Evolutionary conservation across 2,888 invertebrate species (phyloP).

Genomic region (Drosophila paramelanica): DNA sequence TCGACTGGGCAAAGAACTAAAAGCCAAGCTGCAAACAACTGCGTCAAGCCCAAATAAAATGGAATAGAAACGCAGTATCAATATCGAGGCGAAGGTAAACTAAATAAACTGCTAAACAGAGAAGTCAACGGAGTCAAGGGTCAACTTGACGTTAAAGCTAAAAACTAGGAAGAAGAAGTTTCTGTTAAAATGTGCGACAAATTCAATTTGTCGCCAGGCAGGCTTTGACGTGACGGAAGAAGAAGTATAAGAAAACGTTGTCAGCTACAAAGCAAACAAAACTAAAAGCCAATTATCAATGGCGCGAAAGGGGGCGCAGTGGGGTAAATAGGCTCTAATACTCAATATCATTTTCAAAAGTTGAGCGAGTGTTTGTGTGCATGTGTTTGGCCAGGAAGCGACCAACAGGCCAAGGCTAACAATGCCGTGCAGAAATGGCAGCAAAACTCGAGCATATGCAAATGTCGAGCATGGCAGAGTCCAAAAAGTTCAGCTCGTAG

Average conservation of each 20-base stretch:
- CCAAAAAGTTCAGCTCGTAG: constrained; percentile 18
- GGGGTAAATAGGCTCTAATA: constrained; percentile 13
- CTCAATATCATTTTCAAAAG: constrained; percentile 52
- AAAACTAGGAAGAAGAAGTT: not conserved
- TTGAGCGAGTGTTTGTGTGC: constrained; percentile 2
- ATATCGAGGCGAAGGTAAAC: constrained; percentile 20
- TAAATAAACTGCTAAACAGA: not conserved
- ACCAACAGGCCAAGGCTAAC: constrained; percentile 43
- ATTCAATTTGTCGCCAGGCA: constrained; percentile 59
- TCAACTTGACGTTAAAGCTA: constrained; percentile 39
- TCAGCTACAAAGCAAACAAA: constrained; percentile 37
- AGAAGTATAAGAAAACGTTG: not conserved
- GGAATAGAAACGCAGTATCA: not conserved
- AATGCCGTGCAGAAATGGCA: constrained; percentile 25
- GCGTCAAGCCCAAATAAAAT: not conserved
- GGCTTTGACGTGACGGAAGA: constrained; percentile 9
- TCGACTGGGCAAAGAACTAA: constrained; percentile 13
- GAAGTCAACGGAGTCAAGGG: constrained; percentile 2
- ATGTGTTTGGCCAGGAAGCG: constrained; percentile 16
- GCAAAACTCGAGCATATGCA: constrained; percentile 30
- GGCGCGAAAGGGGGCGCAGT: not conserved
- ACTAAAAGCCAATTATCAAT: constrained; percentile 60
- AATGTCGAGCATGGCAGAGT: constrained; percentile 22
- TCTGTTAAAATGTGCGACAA: constrained; percentile 53
- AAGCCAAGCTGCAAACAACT: not conserved